Base-by-base conservation (phyloP, 2,113 vertebrate species). In the Anguilla japonica region DNA sequence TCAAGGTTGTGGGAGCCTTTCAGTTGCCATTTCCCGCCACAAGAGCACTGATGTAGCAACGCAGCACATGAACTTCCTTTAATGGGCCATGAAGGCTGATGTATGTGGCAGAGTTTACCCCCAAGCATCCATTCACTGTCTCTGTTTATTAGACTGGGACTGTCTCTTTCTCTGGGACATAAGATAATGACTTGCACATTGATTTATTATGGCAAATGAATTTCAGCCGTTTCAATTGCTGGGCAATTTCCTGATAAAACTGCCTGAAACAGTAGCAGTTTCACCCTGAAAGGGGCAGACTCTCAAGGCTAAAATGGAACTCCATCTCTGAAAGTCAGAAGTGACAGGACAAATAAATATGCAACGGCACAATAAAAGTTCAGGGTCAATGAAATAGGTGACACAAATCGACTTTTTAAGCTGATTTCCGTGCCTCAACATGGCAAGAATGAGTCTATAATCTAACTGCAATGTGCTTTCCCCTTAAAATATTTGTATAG, bases 41-140 rank as follows among this genome's bases (percentile, higher is more conserved):
- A 11, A 34, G 5, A 75, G 71, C 71, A 75, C 7, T 11, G n/a
- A 22, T 81, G 71, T n/a, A 75, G 71, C 22, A 75, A 34, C n/a
- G 2, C 26, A 75, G n/a, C 71, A 34, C n/a, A 75, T 75, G n/a
- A 75, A 75, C 71, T 75, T 75, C 71, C 71, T 34, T n/a, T 75
- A 75, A 75, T 75, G 26, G 71, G 26, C n/a, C n/a, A 34, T 22
- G 71, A 75, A 29, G 26, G 71, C 71, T 75, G 71, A 75, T 75
- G 71, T 29, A 75, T 75, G 26, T 5, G 71, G n/a, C 26, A 29
- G n/a, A 34, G 71, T 34, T 29, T 75, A 34, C 71, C 56, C 56
- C 82, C n/a, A 60, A 83, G 56, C 82, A 83, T 83, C 57, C 82
- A 83, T 60, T 26, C 39, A 7, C n/a, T 83, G 82, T 39, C 53